A percentile compares a stretch with the other conserved stretches of the same genome.
Evolutionary conservation across 1,140 invertebrate species (phyloP).

Genomic region (Berghia stephanieae): DNA sequence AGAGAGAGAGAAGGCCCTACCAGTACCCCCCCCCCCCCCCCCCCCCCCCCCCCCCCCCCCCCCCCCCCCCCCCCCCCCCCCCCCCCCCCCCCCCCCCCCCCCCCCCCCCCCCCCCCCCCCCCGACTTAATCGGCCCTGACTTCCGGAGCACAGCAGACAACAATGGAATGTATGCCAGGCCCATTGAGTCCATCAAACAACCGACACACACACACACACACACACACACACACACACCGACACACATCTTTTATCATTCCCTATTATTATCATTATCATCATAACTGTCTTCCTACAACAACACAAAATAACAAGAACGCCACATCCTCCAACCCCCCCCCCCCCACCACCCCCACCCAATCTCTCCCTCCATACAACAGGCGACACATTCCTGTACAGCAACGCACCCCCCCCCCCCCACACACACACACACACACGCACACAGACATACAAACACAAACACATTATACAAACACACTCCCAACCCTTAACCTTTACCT

Average conservation of each 20-base stretch:
- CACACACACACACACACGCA: no score
- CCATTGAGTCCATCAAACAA: neutral
- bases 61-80: neutral
- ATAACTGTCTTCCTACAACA: neutral
- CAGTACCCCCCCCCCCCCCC: neutral
- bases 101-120: neutral
- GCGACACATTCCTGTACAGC: neutral
- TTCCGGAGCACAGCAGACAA: no score
- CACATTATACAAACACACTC: neutral
- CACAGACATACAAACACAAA: no score
- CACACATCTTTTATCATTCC: neutral
- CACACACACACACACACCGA: neutral
- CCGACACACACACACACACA: neutral
- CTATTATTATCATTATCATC: no score
- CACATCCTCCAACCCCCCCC: neutral
- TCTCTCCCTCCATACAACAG: neutral
- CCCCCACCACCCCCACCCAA: neutral
- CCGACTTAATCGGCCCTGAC: no score
- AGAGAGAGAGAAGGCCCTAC: neutral
- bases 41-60: neutral
- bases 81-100: neutral
- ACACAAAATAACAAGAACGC: neutral
- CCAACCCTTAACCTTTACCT: neutral
- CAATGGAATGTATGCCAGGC: no score
- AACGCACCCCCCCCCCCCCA: no score